phyloP scores from a whole-genome alignment of 2,888 invertebrate genomes.

The Dorcus parallelipipedus region DNA sequence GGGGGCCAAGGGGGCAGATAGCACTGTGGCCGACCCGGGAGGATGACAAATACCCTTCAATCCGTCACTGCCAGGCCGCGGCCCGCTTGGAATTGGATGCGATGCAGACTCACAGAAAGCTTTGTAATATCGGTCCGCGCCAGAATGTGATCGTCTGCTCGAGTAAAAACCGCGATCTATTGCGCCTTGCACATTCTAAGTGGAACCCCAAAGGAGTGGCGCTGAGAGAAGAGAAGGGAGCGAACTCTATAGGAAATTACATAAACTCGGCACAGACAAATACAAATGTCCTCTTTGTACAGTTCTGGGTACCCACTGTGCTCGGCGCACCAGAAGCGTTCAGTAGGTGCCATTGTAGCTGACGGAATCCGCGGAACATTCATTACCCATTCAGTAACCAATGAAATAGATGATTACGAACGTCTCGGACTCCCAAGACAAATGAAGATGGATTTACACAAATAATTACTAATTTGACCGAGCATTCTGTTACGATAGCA shows the following conservation, averaged over 20 bases:
- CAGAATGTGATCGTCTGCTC: constrained; percentile 38
- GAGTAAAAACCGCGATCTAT: constrained; percentile 21
- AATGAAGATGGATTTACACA: constrained; percentile 49
- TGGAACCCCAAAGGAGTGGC: constrained; percentile 43
- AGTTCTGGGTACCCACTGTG: constrained; percentile 48
- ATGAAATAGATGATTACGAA: constrained; percentile 52
- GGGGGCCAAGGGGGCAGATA: constrained; percentile 37
- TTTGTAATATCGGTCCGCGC: constrained; percentile 49
- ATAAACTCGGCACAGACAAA: constrained; percentile 54
- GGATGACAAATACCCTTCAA: constrained; percentile 69
- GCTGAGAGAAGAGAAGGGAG: constrained; percentile 40
- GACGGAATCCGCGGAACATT: constrained; percentile 50
- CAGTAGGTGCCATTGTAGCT: constrained; percentile 47
- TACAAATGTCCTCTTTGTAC: constrained; percentile 53
- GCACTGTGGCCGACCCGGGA: constrained; percentile 53
- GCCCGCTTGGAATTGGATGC: constrained; percentile 53
- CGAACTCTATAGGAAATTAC: constrained; percentile 54
- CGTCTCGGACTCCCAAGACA: constrained; percentile 47
- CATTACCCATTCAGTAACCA: constrained; percentile 52
- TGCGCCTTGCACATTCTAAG: constrained; percentile 46
- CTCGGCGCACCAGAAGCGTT: constrained; percentile 45
- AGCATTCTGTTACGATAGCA: constrained; percentile 42
- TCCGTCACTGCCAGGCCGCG: constrained; percentile 64
- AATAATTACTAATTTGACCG: constrained; percentile 53
- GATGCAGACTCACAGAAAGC: constrained; percentile 52